Percentiles rank a stretch among this genome's conserved stretches.
Conservation (phyloP, 2,888 invertebrate genomes). For the Thera britannica region DNA sequence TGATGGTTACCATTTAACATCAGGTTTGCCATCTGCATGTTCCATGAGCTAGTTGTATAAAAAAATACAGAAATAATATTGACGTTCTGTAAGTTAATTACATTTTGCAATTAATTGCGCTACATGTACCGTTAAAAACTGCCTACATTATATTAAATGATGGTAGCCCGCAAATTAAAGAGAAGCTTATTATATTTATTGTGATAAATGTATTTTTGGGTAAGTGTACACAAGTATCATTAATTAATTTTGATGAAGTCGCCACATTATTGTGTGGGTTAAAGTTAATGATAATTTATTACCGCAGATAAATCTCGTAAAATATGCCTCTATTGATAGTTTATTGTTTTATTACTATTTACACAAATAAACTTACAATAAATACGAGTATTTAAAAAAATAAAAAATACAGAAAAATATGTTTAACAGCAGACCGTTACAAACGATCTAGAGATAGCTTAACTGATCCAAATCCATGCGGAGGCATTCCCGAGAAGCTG, state of each 20-base stretch:
- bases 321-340: background rate
- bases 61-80: background rate
- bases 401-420: no score
- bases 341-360: no score
- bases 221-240: background rate
- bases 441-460: no score
- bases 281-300: conserved; percentile 1
- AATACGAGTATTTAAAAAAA: no score
- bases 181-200: conserved; percentile 31
- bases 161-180: conserved; percentile 26
- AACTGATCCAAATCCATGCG: no score
- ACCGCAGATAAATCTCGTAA: background rate
- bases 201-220: conserved; percentile 17
- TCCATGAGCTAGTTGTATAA: no score
- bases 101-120: conserved; percentile 2
- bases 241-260: conserved; percentile 12
- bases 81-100: background rate
- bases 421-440: no score
- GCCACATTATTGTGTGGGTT: conserved; percentile 10
- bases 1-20: no score
- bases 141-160: conserved; percentile 18
- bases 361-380: no score
- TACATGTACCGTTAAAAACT: conserved; percentile 7
- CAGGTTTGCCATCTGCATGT: no score
- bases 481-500: no score